Percentiles rank a stretch among this genome's conserved stretches.
Conservation (phyloP, 2,888 invertebrate species). For the Drosophila niveifrons region DNA sequence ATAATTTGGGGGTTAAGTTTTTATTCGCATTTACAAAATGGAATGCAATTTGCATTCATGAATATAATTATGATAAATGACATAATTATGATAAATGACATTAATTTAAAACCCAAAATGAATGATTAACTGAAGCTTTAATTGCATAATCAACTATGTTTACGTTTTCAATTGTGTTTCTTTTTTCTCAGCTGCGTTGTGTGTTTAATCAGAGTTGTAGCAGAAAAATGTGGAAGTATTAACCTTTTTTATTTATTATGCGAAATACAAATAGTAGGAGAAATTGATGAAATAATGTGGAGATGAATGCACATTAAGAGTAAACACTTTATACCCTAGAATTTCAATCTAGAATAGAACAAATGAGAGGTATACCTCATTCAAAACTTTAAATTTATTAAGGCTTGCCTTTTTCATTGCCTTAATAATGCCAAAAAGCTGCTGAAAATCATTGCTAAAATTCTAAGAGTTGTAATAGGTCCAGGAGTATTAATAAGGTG, state of each 20-base stretch:
- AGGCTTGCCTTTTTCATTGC: too few relatives aligned
- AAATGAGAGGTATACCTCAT: too few relatives aligned
- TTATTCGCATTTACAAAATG: not conserved
- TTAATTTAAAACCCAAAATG: conserved; percentile 18
- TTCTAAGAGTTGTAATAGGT: too few relatives aligned
- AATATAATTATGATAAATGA: conserved; percentile 36
- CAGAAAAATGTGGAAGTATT: not conserved
- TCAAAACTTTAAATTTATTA: too few relatives aligned
- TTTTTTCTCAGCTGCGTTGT: not conserved
- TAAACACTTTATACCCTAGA: too few relatives aligned
- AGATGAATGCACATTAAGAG: not conserved
- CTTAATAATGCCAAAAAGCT: too few relatives aligned
- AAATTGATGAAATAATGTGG: not conserved
- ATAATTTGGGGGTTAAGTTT: not conserved
- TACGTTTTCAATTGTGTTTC: conserved; percentile 17
- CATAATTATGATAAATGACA: conserved; percentile 46
- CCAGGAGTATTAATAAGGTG: too few relatives aligned
- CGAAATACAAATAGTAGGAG: not conserved
- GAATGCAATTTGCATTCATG: conserved; percentile 22
- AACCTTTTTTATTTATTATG: not conserved
- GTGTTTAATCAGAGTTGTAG: not conserved
- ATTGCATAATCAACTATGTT: conserved; percentile 34
- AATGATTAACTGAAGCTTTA: conserved; percentile 34
- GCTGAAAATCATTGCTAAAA: too few relatives aligned
- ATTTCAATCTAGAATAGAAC: too few relatives aligned